Conservation (phyloP, 2,113 vertebrate genomes). For the Ifrita kowaldi region DNA sequence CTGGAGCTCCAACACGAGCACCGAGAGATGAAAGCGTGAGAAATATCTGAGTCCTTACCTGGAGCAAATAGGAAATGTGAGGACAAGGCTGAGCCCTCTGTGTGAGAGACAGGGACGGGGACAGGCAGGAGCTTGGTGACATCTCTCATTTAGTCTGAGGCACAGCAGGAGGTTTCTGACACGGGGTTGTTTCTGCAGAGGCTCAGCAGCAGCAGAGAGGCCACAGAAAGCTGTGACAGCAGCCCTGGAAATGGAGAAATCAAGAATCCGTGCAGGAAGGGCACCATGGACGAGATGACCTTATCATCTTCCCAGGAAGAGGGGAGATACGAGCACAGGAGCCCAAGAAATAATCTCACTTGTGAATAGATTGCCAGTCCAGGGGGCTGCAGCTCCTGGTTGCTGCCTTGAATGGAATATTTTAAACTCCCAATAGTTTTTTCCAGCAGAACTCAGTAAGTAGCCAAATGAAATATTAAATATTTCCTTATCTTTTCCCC, state of each 20-base stretch:
- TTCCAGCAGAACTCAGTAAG: not conserved
- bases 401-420: not conserved
- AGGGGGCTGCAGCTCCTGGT: not conserved
- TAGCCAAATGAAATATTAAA: not conserved
- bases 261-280: not conserved
- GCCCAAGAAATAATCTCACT: not conserved
- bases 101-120: not conserved
- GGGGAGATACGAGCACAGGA: not conserved
- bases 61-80: not conserved
- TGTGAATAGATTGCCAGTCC: not conserved
- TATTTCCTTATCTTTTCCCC: not conserved
- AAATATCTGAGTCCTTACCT: not conserved
- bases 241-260: not conserved
- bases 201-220: not conserved
- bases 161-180: not conserved
- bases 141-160: not conserved
- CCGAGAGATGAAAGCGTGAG: not conserved
- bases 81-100: not conserved
- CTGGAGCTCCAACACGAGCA: not conserved
- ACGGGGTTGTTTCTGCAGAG: not conserved
- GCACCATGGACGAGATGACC: fast-evolving
- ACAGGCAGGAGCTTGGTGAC: not conserved
- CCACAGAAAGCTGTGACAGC: not conserved
- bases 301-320: not conserved
- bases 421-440: not conserved